These are phyloP conservation scores for Hippopotamus amphibius DNA, from an alignment of 2,113 vertebrate genomes.

Conservation along the genomic window DNA sequence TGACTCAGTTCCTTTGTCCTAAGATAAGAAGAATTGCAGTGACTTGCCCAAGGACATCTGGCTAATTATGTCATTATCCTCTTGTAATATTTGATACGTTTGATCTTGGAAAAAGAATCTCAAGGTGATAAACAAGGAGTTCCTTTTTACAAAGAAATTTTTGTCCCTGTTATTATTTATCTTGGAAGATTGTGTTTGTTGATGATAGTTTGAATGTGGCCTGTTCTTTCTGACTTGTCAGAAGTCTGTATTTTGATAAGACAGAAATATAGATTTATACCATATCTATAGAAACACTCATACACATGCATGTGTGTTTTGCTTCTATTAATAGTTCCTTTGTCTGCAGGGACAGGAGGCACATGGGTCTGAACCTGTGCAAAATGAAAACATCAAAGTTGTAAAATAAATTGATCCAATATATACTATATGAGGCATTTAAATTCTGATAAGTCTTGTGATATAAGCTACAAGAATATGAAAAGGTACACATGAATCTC, in stretches of 20 bases:
- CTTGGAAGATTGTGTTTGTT: not conserved
- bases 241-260: slow-evolving; percentile 49
- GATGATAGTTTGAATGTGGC: not conserved
- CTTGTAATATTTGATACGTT: not conserved
- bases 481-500: not conserved
- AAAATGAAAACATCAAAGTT: not conserved
- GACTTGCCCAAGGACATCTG: slow-evolving; percentile 27
- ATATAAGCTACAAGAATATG: not conserved
- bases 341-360: not conserved
- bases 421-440: not conserved
- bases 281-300: not conserved
- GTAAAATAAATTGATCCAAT: not conserved
- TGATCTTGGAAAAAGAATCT: not conserved
- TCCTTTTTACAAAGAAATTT: slow-evolving; percentile 19
- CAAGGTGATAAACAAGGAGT: not conserved
- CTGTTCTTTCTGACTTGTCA: slow-evolving; percentile 50
- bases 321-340: slow-evolving; percentile 35
- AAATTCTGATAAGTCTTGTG: not conserved
- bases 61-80: not conserved
- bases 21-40: slow-evolving; percentile 36
- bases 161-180: slow-evolving; percentile 19
- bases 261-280: not conserved
- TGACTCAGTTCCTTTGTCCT: not conserved
- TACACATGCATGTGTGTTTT: not conserved
- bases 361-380: slow-evolving; percentile 13